A percentile compares a stretch with the other conserved stretches of the same genome.
phyloP scores from a whole-genome alignment of 2,797 vertebrate genomes.

The Artibeus jamaicensis region DNA sequence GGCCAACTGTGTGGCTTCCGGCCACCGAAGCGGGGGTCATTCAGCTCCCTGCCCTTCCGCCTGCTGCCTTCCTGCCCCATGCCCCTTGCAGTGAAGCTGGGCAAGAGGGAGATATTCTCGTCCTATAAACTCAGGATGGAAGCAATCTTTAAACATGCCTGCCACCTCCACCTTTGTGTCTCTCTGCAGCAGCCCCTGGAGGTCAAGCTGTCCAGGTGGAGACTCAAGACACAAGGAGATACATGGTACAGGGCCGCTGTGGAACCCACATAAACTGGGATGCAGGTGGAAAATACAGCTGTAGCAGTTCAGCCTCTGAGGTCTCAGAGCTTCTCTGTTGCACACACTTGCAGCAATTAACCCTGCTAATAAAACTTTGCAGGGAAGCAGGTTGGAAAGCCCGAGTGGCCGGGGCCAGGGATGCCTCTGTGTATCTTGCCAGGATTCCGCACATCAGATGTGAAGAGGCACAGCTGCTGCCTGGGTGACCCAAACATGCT shows the following conservation, averaged over 20 bases:
- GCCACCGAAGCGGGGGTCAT: neutral
- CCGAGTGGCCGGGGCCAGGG: neutral
- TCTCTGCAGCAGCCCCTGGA: too few relatives aligned
- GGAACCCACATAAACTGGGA: neutral
- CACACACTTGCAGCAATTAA: neutral
- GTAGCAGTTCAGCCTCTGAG: neutral
- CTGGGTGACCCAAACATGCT: neutral
- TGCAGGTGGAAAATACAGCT: neutral
- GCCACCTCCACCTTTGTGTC: neutral
- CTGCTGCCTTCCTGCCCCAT: rapidly evolving
- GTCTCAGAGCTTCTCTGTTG: neutral
- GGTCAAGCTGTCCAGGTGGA: neutral
- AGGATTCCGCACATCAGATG: neutral
- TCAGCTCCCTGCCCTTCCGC: rapidly evolving
- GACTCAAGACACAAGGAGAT: neutral
- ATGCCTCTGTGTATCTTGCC: neutral
- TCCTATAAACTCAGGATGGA: neutral
- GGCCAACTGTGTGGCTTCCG: neutral
- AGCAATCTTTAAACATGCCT: rapidly evolving
- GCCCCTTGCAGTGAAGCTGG: neutral
- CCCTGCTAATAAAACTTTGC: neutral
- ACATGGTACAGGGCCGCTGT: neutral
- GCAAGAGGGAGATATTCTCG: neutral
- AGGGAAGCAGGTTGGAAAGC: neutral
- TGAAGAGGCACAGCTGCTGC: neutral